A percentile compares a stretch with the other conserved stretches of the same genome.
Conservation (phyloP, 2,888 invertebrate genomes). For the Xanthia togata region DNA sequence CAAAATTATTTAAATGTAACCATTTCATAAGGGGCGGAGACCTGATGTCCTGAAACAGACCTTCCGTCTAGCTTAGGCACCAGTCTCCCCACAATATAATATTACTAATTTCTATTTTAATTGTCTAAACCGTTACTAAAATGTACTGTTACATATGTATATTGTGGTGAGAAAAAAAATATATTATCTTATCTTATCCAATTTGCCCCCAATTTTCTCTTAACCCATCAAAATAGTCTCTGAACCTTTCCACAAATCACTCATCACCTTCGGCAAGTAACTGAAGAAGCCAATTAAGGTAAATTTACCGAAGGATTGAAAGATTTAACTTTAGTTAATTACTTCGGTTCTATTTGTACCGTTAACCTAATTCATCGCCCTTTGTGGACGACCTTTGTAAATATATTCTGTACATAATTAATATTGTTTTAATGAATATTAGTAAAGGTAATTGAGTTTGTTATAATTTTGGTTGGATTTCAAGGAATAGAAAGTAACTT, state of each 20-base stretch:
- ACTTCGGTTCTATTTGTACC: slow-evolving; percentile 27
- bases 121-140: too few species aligned
- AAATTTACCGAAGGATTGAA: slow-evolving; percentile 44
- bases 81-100: too few species aligned
- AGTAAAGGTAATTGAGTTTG: background rate
- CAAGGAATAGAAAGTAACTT: too few species aligned
- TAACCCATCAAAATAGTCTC: slow-evolving; percentile 7
- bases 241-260: slow-evolving; percentile 39
- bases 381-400: slow-evolving; percentile 17
- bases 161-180: too few species aligned
- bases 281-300: slow-evolving; percentile 40
- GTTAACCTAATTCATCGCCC: slow-evolving; percentile 20
- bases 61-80: too few species aligned
- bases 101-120: too few species aligned
- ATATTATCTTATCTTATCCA: too few species aligned
- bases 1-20: too few species aligned
- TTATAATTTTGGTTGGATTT: background rate
- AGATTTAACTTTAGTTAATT: slow-evolving; percentile 50
- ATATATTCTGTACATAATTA: slow-evolving; percentile 14
- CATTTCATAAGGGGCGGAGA: too few species aligned
- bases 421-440: background rate
- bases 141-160: too few species aligned
- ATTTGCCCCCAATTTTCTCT: background rate
- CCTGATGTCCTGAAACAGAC: too few species aligned
- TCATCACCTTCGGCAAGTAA: slow-evolving; percentile 32